Base-by-base conservation (phyloP, 2,113 vertebrate species). In the Malurus alboscapulatus region DNA sequence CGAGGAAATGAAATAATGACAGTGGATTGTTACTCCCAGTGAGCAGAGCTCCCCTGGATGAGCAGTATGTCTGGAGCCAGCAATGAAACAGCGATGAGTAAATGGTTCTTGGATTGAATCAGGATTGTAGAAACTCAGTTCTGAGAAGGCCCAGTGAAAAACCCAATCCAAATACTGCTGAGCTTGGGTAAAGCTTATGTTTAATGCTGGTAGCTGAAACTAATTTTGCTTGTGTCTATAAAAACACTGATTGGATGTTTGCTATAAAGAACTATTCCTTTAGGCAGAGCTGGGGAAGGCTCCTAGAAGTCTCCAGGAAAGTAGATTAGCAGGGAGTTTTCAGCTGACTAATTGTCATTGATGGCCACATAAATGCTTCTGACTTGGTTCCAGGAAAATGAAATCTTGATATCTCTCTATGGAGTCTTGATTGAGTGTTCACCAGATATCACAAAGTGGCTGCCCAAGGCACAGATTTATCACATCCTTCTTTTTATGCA, bases 1-100 rank as follows among this genome's bases (percentile, higher is more conserved):
- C 0, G 1, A 95, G 94, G 95, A 94, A 96, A 95, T 93, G 26
- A 76, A 94, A 94, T 89, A 95, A 95, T 80, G 89, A n/a, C 82
- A 80, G 88, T 44, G 47, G 54, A 50, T 83, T 63, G 76, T 77
- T 85, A 76, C 63, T 93, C 80, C 84, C 58, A 85, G 15, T 32
- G 48, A 83, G 51, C 82, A 59, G 83, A 66, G 20, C 71, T 87
- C 54, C 67, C 58, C 66, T 3, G 3, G 77, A 84, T 69, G 45
- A 88, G 54, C 74, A 73, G 42, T 17, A 27, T 82, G 63, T 94
- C 87, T 93, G 81, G 81, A 92, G 89, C 92, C 89, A 91, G 67
- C 3, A 21, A 84, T 57, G 68, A 38, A 91, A 62, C 32, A 51
- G 51, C 44, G 27, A 58, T 66, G 38, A 79, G 20, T 83, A 73